Evolutionary conservation across 2,888 invertebrate genomes (phyloP).

Genomic region (Theristus sp.): DNA sequence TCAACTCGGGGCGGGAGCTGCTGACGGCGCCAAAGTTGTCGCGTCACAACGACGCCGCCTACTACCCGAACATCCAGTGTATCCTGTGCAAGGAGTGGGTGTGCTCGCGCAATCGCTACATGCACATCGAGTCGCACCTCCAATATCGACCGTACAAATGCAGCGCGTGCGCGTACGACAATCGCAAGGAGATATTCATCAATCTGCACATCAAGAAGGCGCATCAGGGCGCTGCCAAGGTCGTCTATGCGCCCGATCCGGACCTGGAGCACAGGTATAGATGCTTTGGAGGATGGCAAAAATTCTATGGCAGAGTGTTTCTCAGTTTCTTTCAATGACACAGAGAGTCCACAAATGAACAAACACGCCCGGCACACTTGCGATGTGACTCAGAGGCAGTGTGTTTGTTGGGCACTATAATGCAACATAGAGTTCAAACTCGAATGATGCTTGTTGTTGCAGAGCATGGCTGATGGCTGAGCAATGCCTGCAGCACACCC

Average conservation of each 20-base stretch:
- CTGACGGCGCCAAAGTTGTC: conserved; percentile 24
- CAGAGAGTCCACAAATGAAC: too few species aligned
- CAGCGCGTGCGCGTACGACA: conserved; percentile 11
- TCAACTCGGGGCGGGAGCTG: background rate
- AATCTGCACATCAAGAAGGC: conserved; percentile 10
- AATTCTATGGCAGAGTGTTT: background rate
- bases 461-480: conserved; percentile 12
- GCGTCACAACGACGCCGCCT: conserved; percentile 33
- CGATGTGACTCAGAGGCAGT: too few species aligned
- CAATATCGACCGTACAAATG: conserved; percentile 12
- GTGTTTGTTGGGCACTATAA: too few species aligned
- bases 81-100: conserved; percentile 8
- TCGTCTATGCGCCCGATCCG: conserved; percentile 9
- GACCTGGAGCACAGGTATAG: conserved; percentile 7
- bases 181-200: conserved; percentile 13
- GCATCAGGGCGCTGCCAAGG: conserved; percentile 5
- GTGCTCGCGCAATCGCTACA: conserved; percentile 9
- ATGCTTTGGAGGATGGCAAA: background rate
- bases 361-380: too few species aligned
- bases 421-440: too few species aligned
- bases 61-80: conserved; percentile 13
- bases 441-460: background rate
- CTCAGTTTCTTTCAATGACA: background rate
- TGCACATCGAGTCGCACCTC: conserved; percentile 12
- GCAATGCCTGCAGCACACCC: conserved; percentile 12